Percentiles rank a stretch among this genome's conserved stretches.
These are phyloP conservation scores for Micrasema longulum DNA, from an alignment of 1,140 invertebrate species.

Conservation along the genomic window DNA sequence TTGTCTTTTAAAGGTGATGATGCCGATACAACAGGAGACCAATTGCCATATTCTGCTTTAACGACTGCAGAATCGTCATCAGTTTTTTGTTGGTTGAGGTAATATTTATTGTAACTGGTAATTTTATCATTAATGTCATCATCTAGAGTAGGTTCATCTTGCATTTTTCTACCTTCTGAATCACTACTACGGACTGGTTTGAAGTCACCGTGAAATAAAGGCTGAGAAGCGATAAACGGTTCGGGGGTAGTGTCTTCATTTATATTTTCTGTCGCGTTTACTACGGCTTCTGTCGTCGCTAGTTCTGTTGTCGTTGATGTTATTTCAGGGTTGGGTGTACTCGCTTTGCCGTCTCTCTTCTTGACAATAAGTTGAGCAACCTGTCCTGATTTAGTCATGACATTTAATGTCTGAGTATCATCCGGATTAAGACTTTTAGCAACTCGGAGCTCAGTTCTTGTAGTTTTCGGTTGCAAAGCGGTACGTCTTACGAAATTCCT, in stretches of 20 bases:
- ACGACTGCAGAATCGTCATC: conserved; percentile 62
- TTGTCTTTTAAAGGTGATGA: conserved; percentile 55
- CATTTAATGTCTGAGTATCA: conserved; percentile 79
- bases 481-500: conserved; percentile 21
- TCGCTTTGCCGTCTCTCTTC: conserved; percentile 69
- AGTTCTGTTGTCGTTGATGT: conserved; percentile 54
- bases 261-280: conserved; percentile 46
- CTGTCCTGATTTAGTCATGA: conserved; percentile 79
- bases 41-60: conserved; percentile 67
- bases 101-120: conserved; percentile 64
- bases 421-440: conserved; percentile 80
- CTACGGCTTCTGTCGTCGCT: conserved; percentile 58
- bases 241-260: conserved; percentile 42
- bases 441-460: conserved; percentile 81
- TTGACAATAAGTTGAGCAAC: conserved; percentile 83
- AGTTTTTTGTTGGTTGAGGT: conserved; percentile 62
- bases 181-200: conserved; percentile 34
- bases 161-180: conserved; percentile 40
- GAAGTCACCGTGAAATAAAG: conserved; percentile 46
- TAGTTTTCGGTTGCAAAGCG: conserved; percentile 62
- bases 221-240: conserved; percentile 48
- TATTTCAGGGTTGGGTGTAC: conserved; percentile 53
- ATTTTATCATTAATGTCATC: conserved; percentile 52
- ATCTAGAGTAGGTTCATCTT: conserved; percentile 25
- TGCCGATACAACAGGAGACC: conserved; percentile 66